A percentile compares a stretch with the other conserved stretches of the same genome.
Conservation (phyloP, 2,113 vertebrate species). For the Leuciscus idus region DNA sequence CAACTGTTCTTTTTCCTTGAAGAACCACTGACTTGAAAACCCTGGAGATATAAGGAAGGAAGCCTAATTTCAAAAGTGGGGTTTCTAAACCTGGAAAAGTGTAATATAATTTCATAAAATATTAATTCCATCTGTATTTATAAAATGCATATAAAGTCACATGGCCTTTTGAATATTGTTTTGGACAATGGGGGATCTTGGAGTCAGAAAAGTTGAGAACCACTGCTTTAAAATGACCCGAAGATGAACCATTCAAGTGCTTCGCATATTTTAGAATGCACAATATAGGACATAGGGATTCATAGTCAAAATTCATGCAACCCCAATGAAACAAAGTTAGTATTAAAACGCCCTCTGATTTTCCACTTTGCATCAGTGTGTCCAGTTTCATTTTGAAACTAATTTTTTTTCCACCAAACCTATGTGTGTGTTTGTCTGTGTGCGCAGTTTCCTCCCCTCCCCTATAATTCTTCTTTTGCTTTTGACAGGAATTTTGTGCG, state of each 20-base stretch:
- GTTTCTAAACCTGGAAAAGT: background rate
- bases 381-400: background rate
- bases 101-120: background rate
- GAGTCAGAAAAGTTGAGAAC: background rate
- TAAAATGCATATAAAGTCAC: background rate
- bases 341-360: background rate
- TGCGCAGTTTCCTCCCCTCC: background rate
- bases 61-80: background rate
- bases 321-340: background rate
- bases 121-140: background rate
- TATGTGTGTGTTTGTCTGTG: slow-evolving; percentile 9
- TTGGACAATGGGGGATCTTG: background rate
- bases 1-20: background rate
- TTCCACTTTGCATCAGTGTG: background rate
- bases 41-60: background rate
- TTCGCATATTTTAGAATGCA: background rate
- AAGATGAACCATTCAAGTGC: background rate
- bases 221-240: background rate
- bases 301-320: background rate
- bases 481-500: slow-evolving; percentile 1
- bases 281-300: background rate
- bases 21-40: background rate
- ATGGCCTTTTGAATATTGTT: background rate
- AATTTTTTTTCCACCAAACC: background rate
- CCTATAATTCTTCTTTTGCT: slow-evolving; percentile 4